These are phyloP conservation scores for Nomada lathburiana DNA, from an alignment of 2,888 invertebrate species.

Conservation along the genomic window DNA sequence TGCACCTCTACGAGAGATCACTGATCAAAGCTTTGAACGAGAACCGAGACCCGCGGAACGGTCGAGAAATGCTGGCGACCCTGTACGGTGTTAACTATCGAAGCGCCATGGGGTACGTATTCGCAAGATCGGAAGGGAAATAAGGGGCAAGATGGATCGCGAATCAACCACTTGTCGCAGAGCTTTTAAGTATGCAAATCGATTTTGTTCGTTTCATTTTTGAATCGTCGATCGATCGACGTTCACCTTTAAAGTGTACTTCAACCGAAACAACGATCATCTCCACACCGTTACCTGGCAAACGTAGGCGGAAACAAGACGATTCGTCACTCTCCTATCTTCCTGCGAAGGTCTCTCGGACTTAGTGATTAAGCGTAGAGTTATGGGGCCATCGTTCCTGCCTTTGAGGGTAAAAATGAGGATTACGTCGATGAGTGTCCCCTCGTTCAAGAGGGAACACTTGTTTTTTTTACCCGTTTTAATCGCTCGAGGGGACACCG, in stretches of 20 bases:
- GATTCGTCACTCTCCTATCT: conserved; percentile 41
- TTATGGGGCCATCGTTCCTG: background rate
- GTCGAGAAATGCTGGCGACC: conserved; percentile 91
- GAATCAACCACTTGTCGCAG: background rate
- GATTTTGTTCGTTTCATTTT: background rate
- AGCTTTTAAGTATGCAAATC: conserved; percentile 37
- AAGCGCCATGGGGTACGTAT: conserved; percentile 92
- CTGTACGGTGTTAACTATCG: conserved; percentile 92
- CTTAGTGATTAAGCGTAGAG: conserved; percentile 25
- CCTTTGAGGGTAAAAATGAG: background rate
- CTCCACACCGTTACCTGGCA: conserved; percentile 38
- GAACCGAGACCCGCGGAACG: conserved; percentile 91
- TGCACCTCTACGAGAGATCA: conserved; percentile 95
- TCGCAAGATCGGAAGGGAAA: background rate
- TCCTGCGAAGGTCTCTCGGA: background rate
- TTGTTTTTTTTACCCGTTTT: too few species aligned
- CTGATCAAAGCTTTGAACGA: conserved; percentile 89
- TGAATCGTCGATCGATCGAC: too few species aligned
- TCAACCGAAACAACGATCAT: conserved; percentile 51
- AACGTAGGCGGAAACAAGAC: conserved; percentile 33
- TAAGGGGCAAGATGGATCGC: background rate
- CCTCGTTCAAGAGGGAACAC: too few species aligned
- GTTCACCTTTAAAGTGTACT: conserved; percentile 19
- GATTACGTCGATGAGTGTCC: background rate
- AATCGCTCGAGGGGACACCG: too few species aligned